Evolutionary conservation across 2,888 invertebrate genomes (phyloP).

Genomic region (Drosophila flavopinicola): DNA sequence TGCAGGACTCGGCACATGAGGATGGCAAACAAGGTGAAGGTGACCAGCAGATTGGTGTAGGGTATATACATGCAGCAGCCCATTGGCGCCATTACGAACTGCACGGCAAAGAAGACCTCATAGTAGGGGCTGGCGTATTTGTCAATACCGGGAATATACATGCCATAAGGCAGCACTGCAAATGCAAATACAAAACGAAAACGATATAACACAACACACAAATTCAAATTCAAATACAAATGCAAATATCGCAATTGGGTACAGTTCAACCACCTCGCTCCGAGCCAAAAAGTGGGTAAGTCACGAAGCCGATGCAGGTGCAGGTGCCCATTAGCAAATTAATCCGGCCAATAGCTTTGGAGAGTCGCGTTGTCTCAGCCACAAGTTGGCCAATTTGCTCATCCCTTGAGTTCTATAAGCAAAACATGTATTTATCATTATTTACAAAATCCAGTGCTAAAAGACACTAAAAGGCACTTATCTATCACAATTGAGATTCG

Average conservation of each 20-base stretch:
- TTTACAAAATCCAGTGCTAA: too few relatives aligned
- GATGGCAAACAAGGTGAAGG: conserved; percentile 75
- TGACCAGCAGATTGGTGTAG: conserved; percentile 72
- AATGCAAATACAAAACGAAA: conserved; percentile 15
- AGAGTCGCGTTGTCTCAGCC: conserved; percentile 52
- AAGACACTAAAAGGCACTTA: too few relatives aligned
- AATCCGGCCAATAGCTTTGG: conserved; percentile 61
- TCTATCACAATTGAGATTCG: too few relatives aligned
- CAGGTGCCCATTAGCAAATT: conserved; percentile 75
- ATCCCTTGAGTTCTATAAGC: conserved; percentile 51
- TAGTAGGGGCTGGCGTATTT: conserved; percentile 70
- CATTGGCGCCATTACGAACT: conserved; percentile 75
- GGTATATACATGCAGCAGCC: conserved; percentile 82
- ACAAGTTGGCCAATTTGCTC: conserved; percentile 47
- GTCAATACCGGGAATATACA: conserved; percentile 71
- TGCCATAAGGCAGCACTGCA: conserved; percentile 77
- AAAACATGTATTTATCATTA: too few relatives aligned
- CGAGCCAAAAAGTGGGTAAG: conserved; percentile 73
- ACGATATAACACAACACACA: too few relatives aligned
- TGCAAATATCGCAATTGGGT: background rate
- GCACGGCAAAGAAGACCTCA: conserved; percentile 70
- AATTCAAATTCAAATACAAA: conserved; percentile 1
- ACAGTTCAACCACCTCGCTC: conserved; percentile 58
- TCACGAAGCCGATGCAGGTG: conserved; percentile 69
- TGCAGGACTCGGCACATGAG: conserved; percentile 74